Evolutionary conservation across 1,140 invertebrate species (phyloP).

Genomic region (Lasaia peninsularis): DNA sequence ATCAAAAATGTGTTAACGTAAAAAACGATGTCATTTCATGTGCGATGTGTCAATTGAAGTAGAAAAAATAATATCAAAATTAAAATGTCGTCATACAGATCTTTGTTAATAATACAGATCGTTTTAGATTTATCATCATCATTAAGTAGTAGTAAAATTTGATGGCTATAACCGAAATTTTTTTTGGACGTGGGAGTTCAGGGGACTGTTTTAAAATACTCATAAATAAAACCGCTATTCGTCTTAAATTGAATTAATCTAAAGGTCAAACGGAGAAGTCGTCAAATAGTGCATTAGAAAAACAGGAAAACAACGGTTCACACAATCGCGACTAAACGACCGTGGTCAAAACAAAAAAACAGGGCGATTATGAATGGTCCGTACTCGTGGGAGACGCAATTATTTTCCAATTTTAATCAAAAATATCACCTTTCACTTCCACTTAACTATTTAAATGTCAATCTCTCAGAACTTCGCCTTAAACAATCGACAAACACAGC

Average conservation of each 20-base stretch:
- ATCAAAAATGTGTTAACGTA: too few relatives aligned
- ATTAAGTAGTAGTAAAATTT: too few relatives aligned
- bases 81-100: too few relatives aligned
- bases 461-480: conserved; percentile 49
- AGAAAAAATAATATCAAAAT: too few relatives aligned
- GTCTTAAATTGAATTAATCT: not conserved
- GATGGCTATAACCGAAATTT: too few relatives aligned
- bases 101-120: too few relatives aligned
- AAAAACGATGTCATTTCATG: too few relatives aligned
- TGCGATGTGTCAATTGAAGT: too few relatives aligned
- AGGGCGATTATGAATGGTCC: conserved; percentile 37
- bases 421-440: conserved; percentile 69
- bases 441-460: conserved; percentile 71
- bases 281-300: conserved; percentile 12
- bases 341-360: conserved; percentile 39
- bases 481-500: conserved; percentile 14
- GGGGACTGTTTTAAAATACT: too few relatives aligned
- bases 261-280: not conserved
- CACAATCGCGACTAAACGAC: conserved; percentile 43
- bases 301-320: conserved; percentile 56
- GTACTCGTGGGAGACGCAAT: conserved; percentile 67
- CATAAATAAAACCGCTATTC: too few relatives aligned
- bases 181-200: too few relatives aligned
- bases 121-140: too few relatives aligned
- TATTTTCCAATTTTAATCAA: conserved; percentile 74